A percentile compares a stretch with the other conserved stretches of the same genome.
phyloP scores from a whole-genome alignment of 2,888 invertebrate species.

The Hipparchia semele region DNA sequence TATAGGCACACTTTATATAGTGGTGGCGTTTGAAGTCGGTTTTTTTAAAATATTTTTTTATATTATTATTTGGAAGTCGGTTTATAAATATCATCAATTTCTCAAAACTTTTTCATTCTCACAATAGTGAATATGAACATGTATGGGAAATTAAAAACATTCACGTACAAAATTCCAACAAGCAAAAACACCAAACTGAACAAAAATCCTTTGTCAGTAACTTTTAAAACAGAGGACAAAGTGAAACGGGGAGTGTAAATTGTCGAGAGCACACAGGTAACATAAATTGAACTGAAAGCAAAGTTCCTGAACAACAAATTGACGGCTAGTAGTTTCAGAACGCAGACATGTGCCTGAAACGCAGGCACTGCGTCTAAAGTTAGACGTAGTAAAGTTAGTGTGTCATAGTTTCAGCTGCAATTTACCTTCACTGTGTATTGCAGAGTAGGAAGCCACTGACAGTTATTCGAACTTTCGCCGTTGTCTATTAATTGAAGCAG shows the following conservation, averaged over 20 bases:
- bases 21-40: no score
- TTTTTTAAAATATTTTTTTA: no score
- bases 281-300: neutral
- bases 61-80: neutral
- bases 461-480: neutral
- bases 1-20: no score
- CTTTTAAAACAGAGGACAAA: neutral
- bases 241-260: neutral
- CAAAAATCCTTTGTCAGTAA: neutral
- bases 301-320: constrained; percentile 7
- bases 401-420: neutral
- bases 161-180: neutral
- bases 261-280: neutral
- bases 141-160: neutral
- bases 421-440: neutral
- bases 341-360: no score
- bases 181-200: neutral
- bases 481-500: neutral
- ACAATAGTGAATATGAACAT: neutral
- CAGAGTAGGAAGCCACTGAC: neutral
- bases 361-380: neutral
- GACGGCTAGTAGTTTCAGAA: constrained; percentile 1
- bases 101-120: neutral
- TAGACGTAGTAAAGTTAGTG: neutral
- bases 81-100: neutral